A percentile compares a stretch with the other conserved stretches of the same genome.
Evolutionary conservation across 2,888 invertebrate genomes (phyloP).

Genomic region (Suillia variegata): DNA sequence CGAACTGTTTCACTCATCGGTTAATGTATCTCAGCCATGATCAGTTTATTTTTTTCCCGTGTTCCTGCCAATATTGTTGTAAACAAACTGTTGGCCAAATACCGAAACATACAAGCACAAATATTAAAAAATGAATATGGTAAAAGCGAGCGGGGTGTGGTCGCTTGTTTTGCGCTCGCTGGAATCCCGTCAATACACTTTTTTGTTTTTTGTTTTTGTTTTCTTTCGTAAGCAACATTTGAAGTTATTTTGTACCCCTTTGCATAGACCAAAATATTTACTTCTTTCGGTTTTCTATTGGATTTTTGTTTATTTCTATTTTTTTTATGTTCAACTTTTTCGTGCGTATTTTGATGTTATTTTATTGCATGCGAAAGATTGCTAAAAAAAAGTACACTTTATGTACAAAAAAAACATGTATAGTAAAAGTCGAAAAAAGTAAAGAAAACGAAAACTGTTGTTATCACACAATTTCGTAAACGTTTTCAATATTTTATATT

Average conservation of each 20-base stretch:
- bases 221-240: too few species aligned
- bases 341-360: background rate
- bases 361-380: background rate
- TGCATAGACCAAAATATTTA: background rate
- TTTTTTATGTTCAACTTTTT: too few species aligned
- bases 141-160: background rate
- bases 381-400: background rate
- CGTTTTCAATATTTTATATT: constrained; percentile 22
- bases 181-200: too few species aligned
- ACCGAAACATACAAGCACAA: constrained; percentile 3
- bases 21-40: background rate
- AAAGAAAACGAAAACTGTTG: constrained; percentile 5
- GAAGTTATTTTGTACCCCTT: background rate
- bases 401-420: background rate
- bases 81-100: constrained; percentile 20
- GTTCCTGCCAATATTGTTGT: background rate
- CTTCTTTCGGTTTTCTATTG: background rate
- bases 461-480: constrained; percentile 24
- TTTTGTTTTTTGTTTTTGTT: too few species aligned
- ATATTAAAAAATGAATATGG: constrained; percentile 15
- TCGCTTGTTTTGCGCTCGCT: too few species aligned
- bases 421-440: background rate
- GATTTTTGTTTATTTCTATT: background rate
- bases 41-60: background rate
- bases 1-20: too few species aligned